A percentile compares a stretch with the other conserved stretches of the same genome.
Conservation (phyloP, 2,888 invertebrate species). For the Acholoe squamosa region DNA sequence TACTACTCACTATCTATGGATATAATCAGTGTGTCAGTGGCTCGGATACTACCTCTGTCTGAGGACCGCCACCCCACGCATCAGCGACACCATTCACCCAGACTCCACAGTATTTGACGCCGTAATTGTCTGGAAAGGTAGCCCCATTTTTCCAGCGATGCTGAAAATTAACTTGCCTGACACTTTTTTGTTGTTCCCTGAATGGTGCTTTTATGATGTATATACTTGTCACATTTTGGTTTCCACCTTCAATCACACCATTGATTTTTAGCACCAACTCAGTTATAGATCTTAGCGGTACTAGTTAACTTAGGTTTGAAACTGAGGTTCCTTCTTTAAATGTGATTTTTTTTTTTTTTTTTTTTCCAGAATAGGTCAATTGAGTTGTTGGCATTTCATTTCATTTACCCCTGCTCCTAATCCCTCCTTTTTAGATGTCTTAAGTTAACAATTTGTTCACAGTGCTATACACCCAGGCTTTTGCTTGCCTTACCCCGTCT, state of each 20-base stretch:
- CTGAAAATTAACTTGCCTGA: conserved; percentile 13
- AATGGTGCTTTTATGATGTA: conserved; percentile 10
- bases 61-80: conserved; percentile 73
- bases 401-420: no score
- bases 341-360: no score
- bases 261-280: no score
- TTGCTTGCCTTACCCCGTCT: no score
- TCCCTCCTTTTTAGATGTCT: no score
- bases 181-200: not conserved
- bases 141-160: conserved; percentile 63
- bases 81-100: conserved; percentile 73
- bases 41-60: conserved; percentile 79
- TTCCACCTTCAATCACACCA: not conserved
- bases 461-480: no score
- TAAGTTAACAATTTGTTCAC: no score
- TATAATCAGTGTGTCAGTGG: conserved; percentile 79
- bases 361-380: no score
- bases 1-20: conserved; percentile 37
- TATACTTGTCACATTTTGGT: not conserved
- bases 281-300: no score
- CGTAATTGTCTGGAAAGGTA: conserved; percentile 81
- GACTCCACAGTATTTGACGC: conserved; percentile 80
- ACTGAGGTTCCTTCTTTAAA: no score
- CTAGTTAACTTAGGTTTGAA: no score
- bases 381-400: no score